Base-by-base conservation (phyloP, 1,140 invertebrate genomes). In the Tetragonula clypearis region DNA sequence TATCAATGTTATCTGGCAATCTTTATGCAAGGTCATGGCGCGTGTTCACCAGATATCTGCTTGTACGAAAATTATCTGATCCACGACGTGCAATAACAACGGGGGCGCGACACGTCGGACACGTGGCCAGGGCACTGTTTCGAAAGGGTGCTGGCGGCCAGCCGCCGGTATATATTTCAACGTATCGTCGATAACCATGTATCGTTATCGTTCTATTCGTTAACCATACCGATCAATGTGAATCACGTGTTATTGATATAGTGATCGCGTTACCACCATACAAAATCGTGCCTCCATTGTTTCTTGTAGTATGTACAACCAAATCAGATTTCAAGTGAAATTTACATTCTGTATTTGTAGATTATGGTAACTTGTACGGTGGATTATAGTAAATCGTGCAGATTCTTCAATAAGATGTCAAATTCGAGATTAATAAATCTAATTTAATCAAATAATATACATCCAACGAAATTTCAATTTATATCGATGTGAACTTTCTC, bases 81-180 rank as follows among this genome's bases (percentile, higher is more conserved):
- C 82, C 83, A 87, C 79, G 80, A 56, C 72, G 75, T 81, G 69
- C 77, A 78, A 79, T 86, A 90, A 90, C 88, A 90, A 90, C 88
- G 89, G 80, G 88, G 89, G 89, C 89, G 89, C 89, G 89, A 90
- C 88, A 88, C 86, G 83, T 85, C 79, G 88, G 88, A 90, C 89
- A 90, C 89, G 89, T 90, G 89, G 76, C 88, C 81, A 72, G 88
- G 68, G 68, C 60, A 85, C 71, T 66, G 79, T 90, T 90, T 90
- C 83, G 72, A 90, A 87, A 87, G 89, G 86, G 88, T 84, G 58
- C 75, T 65, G 79, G 85, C 75, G 85, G 85, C 85, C 85, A 72
- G 69, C 71, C 85, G 69, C 71, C 69, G 72, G 82, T 80, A 78
- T 87, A 85, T 85, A 81, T 87, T 86, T 68, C 65, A 86, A 79